Conservation (phyloP, 2,797 vertebrate species). For the Spatula clypeata region DNA sequence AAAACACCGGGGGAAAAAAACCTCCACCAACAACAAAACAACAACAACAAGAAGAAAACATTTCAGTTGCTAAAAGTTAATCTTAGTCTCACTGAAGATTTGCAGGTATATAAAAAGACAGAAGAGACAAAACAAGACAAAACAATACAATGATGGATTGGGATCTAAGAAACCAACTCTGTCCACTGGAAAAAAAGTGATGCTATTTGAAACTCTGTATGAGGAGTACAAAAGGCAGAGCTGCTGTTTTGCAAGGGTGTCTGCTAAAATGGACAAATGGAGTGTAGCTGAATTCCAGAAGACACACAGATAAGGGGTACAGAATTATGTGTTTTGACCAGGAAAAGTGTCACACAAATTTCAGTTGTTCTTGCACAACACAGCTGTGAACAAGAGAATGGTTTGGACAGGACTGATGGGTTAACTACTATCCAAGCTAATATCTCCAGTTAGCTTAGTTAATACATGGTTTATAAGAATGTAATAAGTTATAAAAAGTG, state of each 20-base stretch:
- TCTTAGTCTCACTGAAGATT: neutral
- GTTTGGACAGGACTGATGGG: neutral
- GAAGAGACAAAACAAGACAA: neutral
- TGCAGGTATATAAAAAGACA: neutral
- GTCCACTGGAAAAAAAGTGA: neutral
- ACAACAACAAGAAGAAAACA: too few species aligned
- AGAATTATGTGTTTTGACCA: neutral
- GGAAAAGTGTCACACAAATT: neutral
- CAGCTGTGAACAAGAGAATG: neutral
- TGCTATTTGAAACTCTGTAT: neutral
- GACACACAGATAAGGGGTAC: accelerated
- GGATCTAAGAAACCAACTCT: neutral
- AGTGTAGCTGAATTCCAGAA: neutral
- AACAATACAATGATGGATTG: neutral
- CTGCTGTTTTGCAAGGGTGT: neutral
- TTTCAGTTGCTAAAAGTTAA: neutral
- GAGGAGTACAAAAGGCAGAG: neutral
- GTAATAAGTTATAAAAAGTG: neutral
- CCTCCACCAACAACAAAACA: neutral
- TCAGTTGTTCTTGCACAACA: accelerated
- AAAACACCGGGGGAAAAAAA: neutral
- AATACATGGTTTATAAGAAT: neutral
- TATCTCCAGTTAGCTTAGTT: neutral
- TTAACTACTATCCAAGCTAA: neutral
- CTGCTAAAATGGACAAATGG: neutral